Conservation (phyloP, 2,797 vertebrate genomes). For the Sebastes hubbsi region DNA sequence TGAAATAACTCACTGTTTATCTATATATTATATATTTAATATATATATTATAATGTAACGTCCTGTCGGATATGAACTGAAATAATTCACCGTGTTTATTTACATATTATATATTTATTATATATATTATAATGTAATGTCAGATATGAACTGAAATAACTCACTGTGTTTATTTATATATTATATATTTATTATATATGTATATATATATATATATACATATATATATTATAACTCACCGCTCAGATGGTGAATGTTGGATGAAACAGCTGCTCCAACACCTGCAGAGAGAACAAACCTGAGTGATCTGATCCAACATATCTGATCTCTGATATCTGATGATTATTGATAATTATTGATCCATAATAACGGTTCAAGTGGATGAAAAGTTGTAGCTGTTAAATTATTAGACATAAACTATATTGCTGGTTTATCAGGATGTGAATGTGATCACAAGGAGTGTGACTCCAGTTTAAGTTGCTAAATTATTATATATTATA, state of each 20-base stretch:
- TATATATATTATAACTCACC: conserved; percentile 3
- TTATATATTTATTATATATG: too few species aligned
- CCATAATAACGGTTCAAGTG: background rate
- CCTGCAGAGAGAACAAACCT: background rate
- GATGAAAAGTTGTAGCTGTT: background rate
- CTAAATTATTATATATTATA: too few species aligned
- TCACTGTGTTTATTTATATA: too few species aligned
- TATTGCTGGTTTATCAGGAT: background rate
- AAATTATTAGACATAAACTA: background rate
- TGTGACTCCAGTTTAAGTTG: too few species aligned
- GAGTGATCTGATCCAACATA: background rate
- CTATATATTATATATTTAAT: too few species aligned
- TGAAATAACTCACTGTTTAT: too few species aligned
- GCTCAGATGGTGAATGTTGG: conserved; percentile 21
- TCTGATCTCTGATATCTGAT: background rate
- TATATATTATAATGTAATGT: background rate
- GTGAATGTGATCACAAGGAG: too few species aligned
- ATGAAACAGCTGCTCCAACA: background rate
- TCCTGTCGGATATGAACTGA: too few species aligned
- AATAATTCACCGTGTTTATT: too few species aligned
- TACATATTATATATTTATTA: too few species aligned
- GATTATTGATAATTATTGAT: background rate
- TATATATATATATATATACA: too few species aligned
- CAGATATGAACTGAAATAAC: too few species aligned
- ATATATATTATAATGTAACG: background rate